Conservation (phyloP, 92 coral and sea anemone species). For the Umimayanthus kanabou region DNA sequence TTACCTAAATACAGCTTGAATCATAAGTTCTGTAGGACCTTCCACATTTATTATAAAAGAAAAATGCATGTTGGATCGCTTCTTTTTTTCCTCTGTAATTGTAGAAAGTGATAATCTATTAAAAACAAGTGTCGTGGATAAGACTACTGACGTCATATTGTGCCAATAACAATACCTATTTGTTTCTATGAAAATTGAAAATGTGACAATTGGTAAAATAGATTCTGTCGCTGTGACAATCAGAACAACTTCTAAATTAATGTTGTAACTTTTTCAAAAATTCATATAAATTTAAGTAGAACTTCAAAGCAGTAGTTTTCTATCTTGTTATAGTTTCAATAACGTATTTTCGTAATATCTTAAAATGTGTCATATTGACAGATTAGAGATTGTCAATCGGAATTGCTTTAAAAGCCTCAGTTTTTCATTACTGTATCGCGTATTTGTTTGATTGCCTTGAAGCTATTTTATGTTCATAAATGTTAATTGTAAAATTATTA, state of each 20-base stretch:
- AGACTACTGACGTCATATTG: background rate
- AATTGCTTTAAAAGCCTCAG: background rate
- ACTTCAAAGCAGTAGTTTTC: background rate
- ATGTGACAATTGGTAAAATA: too few species aligned
- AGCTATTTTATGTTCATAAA: background rate
- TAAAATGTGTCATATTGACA: too few species aligned
- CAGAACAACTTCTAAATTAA: background rate
- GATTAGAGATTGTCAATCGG: background rate
- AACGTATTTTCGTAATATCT: background rate
- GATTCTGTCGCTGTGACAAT: background rate
- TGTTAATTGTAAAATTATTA: too few species aligned
- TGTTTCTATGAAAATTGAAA: background rate
- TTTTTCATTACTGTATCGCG: background rate
- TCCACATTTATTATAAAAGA: too few species aligned
- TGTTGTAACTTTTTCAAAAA: background rate
- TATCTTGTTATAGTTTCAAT: background rate
- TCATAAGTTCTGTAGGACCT: background rate
- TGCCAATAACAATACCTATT: background rate
- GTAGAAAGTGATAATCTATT: background rate
- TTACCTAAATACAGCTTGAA: background rate
- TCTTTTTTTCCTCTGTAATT: background rate
- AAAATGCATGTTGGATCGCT: too few species aligned
- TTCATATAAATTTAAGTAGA: background rate
- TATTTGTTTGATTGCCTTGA: background rate
- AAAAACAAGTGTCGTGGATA: background rate